These are phyloP conservation scores for Phataginus tetradactyla DNA, from an alignment of 2,797 vertebrate genomes.

Conservation along the genomic window DNA sequence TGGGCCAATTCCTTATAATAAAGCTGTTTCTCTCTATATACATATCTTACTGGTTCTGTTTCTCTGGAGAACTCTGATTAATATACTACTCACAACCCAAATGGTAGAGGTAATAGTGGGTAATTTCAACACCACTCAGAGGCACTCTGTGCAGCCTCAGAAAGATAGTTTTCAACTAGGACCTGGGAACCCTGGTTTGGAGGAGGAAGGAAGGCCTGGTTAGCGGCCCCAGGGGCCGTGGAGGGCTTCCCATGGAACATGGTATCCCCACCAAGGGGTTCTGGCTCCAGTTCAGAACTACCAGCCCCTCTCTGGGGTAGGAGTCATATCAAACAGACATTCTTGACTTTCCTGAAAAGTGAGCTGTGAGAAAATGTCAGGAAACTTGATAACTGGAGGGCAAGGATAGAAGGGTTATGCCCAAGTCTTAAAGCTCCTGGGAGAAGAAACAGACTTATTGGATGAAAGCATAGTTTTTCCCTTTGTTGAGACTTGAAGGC, in stretches of 20 bases:
- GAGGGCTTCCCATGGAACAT: background rate
- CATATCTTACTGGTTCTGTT: background rate
- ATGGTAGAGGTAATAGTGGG: background rate
- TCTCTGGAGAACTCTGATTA: background rate
- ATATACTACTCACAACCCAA: background rate
- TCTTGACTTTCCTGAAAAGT: slow-evolving; percentile 38
- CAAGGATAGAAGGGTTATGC: background rate
- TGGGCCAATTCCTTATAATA: background rate
- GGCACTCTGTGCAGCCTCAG: background rate
- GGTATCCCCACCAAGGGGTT: background rate
- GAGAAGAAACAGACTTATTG: background rate
- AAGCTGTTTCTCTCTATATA: background rate
- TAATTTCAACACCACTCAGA: background rate
- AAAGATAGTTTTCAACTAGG: background rate
- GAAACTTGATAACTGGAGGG: slow-evolving; percentile 17
- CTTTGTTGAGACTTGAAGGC: background rate
- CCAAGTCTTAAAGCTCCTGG: background rate
- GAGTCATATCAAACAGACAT: background rate
- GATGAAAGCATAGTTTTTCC: background rate
- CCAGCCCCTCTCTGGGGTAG: background rate
- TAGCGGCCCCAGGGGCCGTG: background rate
- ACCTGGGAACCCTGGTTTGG: background rate
- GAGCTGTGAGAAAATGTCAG: slow-evolving; percentile 1
- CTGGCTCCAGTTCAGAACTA: background rate
- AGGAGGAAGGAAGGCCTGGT: background rate